Evolutionary conservation across 2,888 invertebrate species (phyloP), one percentile per base, ranked within the genome.

Genomic region (Heliconius ethilla): DNA sequence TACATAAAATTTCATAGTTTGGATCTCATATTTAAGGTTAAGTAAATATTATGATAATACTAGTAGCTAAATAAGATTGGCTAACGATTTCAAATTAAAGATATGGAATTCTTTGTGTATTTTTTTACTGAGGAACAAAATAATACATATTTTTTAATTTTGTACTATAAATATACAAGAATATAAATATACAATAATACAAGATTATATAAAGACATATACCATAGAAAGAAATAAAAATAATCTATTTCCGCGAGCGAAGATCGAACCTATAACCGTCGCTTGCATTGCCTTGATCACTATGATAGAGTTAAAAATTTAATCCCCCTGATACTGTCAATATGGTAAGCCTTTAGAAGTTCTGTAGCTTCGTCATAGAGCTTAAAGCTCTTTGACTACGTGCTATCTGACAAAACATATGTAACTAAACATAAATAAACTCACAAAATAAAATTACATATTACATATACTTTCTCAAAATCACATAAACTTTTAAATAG

Each of bases 331-430:
- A 75, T 77, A 79, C 82, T 76, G 72, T 79, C 80, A 80, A 82
- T 82, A 79, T 80, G 82, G 79, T 82, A 82, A 82, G 81, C 81
- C 76, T 78, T 80, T 75, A 78, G 73, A 78, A 81, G 79, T 77
- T 78, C 70, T 76, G 62, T 72, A 70, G 70, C 45, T 70, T 70
- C 70, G 70, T 62, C 78, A 77, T 77, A 77, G 65, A 77, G 78
- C 78, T 79, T 73, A 75, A 75, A 79, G 79, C 79, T 77, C 78
- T 78, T 77, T 80, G 73, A 80, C 78, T 70, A 77, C 69, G 80
- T 77, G 75, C 45, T 67, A 65, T 75, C 51, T 51, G 45, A 75
- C 62, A 72, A 59, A 40, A 29, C 25, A 67, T 75, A 77, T 51
- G 63, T 63, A 76, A 69, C 69, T 73, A 75, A 27, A 75, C 40